phyloP scores from a whole-genome alignment of 2,113 vertebrate species.

The Callionymus lyra region DNA sequence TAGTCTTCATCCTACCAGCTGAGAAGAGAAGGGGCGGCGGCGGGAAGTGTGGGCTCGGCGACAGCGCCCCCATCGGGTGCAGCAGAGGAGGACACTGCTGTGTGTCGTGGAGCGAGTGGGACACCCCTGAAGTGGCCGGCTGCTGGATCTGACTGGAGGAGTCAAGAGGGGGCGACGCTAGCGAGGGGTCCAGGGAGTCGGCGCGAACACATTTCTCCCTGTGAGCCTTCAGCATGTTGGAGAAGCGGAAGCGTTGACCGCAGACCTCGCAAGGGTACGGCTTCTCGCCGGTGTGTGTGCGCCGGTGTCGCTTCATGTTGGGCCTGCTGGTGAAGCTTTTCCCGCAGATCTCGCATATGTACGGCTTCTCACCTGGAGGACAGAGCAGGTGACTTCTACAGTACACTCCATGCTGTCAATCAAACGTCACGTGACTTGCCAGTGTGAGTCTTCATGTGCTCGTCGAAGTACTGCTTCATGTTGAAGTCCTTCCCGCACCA shows the following conservation, averaged over 20 bases:
- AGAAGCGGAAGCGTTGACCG: slow-evolving; percentile 94
- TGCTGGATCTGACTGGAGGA: slow-evolving; percentile 26
- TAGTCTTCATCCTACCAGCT: slow-evolving; percentile 76
- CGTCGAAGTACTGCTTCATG: slow-evolving; percentile 98
- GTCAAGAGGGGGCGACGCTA: slow-evolving; percentile 36
- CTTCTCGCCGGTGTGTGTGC: slow-evolving; percentile 95
- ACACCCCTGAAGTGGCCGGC: slow-evolving; percentile 21
- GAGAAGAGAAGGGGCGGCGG: slow-evolving; percentile 76
- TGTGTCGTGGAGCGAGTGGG: slow-evolving; percentile 44
- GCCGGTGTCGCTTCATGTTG: slow-evolving; percentile 96
- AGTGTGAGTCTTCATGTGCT: slow-evolving; percentile 98
- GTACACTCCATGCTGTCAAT: too few species aligned
- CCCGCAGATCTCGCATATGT: slow-evolving; percentile 96
- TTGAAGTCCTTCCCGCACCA: slow-evolving; percentile 99
- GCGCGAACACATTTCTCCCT: slow-evolving; percentile 92
- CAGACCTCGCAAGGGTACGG: slow-evolving; percentile 93
- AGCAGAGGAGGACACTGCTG: slow-evolving; percentile 62
- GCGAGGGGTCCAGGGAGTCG: slow-evolving; percentile 43
- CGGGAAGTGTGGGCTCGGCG: slow-evolving; percentile 66
- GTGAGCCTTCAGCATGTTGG: slow-evolving; percentile 98
- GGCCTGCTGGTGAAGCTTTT: slow-evolving; percentile 98
- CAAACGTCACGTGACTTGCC: slow-evolving; percentile 63
- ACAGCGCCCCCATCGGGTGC: slow-evolving; percentile 66
- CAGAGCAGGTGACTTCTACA: not conserved
- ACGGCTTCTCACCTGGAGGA: slow-evolving; percentile 86